Percentiles rank a stretch among this genome's conserved stretches.
Conservation (phyloP, 37 sponge, comb jelly and placozoan genomes). For the Theonella swinhoei region DNA sequence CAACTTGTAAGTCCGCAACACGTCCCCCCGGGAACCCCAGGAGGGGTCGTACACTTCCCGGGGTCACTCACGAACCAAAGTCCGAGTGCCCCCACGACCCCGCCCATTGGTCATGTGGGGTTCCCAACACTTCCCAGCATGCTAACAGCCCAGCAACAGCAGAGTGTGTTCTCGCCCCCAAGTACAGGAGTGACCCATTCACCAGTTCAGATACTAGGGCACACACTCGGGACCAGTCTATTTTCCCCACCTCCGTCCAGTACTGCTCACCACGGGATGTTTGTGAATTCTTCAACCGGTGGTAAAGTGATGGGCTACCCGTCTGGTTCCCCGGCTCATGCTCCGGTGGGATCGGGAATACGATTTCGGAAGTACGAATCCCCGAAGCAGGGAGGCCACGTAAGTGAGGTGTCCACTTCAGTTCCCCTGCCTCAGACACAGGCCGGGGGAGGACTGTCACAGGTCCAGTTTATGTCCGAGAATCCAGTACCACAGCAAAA, state of each 20-base stretch:
- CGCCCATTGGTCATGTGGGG: constrained; percentile 18
- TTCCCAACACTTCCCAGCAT: constrained; percentile 9
- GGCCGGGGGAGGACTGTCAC: constrained; percentile 2
- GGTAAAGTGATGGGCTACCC: constrained; percentile 20
- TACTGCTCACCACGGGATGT: constrained; percentile 14
- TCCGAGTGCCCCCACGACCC: not conserved
- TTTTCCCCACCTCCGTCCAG: constrained; percentile 70
- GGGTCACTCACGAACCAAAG: not conserved
- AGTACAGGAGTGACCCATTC: constrained; percentile 46
- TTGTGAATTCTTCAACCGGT: constrained; percentile 28
- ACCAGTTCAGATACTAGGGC: constrained; percentile 70
- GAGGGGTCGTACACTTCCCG: not conserved
- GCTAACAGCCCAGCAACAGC: constrained; percentile 45
- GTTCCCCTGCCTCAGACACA: not conserved
- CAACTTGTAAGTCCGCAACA: not conserved
- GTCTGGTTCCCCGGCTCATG: constrained; percentile 24
- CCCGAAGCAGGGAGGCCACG: constrained; percentile 29
- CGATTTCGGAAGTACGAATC: constrained; percentile 24
- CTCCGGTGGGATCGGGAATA: constrained; percentile 43
- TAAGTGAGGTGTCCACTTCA: constrained; percentile 9
- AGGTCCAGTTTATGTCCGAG: not conserved
- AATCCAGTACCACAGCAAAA: constrained; percentile 8
- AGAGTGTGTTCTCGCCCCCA: constrained; percentile 46
- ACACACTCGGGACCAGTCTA: constrained; percentile 61
- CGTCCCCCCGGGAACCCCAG: not conserved